phyloP scores from a whole-genome alignment of 2,888 invertebrate genomes.

The Epistrophe grossulariae region DNA sequence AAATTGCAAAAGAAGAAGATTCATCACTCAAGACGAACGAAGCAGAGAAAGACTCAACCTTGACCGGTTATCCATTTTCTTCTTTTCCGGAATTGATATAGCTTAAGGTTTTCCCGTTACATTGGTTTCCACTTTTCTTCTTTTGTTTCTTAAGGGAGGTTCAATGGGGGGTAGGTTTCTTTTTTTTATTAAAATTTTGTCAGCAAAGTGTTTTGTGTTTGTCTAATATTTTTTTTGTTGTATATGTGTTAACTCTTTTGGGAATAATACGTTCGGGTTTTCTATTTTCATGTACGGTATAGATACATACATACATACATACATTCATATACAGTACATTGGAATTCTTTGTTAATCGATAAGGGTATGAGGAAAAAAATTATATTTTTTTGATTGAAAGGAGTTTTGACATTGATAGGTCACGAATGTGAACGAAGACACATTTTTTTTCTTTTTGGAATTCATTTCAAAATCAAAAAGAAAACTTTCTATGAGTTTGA shows the following conservation, averaged over 20 bases:
- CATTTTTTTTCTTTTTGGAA: not conserved
- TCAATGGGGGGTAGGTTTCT: not conserved
- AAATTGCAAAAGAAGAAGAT: conserved; percentile 60
- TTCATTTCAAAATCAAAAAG: not conserved
- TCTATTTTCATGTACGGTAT: not conserved
- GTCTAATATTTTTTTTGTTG: not conserved
- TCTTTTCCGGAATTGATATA: conserved; percentile 48
- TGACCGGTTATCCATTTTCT: conserved; percentile 69
- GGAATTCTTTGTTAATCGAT: conserved; percentile 47
- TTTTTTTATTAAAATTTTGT: conserved; percentile 42
- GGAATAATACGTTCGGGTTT: conserved; percentile 11
- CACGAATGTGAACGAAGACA: conserved; percentile 57
- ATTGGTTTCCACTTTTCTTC: conserved; percentile 70
- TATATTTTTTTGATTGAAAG: conserved; percentile 69
- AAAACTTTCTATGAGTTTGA: conserved; percentile 17
- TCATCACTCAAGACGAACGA: conserved; percentile 63
- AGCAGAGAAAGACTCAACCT: conserved; percentile 48
- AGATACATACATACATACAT: not conserved
- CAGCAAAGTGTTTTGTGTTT: conserved; percentile 37
- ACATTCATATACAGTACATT: not conserved
- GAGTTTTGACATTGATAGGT: conserved; percentile 68
- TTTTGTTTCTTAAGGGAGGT: conserved; percentile 47
- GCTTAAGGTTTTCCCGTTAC: conserved; percentile 65
- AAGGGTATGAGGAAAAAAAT: conserved; percentile 38
- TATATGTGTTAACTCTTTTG: conserved; percentile 27